phyloP scores from a whole-genome alignment of 1,140 invertebrate genomes.

The Hypsibius dujardini region DNA sequence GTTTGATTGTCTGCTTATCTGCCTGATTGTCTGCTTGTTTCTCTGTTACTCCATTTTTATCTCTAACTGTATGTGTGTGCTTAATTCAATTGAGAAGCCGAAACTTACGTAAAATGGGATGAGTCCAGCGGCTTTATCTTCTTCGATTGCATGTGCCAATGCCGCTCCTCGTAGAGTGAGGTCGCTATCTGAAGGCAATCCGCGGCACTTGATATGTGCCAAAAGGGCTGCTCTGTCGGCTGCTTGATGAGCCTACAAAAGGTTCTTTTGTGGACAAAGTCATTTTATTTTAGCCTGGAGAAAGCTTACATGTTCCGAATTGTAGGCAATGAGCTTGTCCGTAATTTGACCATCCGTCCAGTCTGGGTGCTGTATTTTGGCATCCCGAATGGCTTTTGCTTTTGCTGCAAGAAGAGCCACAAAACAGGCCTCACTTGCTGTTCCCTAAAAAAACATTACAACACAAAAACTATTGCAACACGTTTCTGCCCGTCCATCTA shows the following conservation, averaged over 20 bases:
- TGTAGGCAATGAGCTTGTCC: constrained; percentile 62
- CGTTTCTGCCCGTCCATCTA: too few relatives aligned
- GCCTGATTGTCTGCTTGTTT: too few relatives aligned
- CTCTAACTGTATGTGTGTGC: too few relatives aligned
- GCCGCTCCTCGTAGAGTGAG: constrained; percentile 24
- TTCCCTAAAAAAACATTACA: constrained; percentile 43
- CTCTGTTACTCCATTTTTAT: too few relatives aligned
- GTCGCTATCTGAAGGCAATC: constrained; percentile 26
- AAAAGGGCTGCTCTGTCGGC: constrained; percentile 78
- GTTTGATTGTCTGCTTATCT: too few relatives aligned
- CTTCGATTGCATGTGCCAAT: constrained; percentile 21
- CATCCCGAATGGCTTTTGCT: constrained; percentile 44
- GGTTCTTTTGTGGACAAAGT: neutral
- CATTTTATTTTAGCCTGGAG: neutral
- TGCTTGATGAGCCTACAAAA: constrained; percentile 60
- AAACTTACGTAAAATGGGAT: neutral
- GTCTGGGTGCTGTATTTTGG: constrained; percentile 41
- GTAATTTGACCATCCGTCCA: constrained; percentile 46
- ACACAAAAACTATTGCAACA: too few relatives aligned
- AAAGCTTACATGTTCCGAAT: constrained; percentile 47
- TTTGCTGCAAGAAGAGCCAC: constrained; percentile 62
- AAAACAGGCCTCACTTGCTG: constrained; percentile 73
- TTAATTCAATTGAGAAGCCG: too few relatives aligned
- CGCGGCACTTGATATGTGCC: constrained; percentile 37
- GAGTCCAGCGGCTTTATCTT: neutral